phyloP scores from a whole-genome alignment of 2,113 vertebrate species.

The Gambusia holbrooki region DNA sequence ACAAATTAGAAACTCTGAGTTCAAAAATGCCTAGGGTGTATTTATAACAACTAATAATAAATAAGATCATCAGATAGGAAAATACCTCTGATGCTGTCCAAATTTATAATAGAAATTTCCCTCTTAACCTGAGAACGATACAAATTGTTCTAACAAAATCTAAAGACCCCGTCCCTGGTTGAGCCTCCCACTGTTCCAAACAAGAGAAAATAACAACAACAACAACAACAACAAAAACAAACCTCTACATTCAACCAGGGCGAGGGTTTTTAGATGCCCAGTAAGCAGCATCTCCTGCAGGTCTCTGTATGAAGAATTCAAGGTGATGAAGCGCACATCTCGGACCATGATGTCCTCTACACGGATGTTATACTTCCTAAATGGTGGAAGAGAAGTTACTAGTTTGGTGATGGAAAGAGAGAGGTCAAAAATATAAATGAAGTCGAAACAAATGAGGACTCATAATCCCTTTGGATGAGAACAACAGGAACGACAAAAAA shows the following conservation, averaged over 20 bases:
- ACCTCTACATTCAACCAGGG: conserved; percentile 83
- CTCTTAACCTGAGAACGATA: neutral
- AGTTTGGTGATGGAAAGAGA: neutral
- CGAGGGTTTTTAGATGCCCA: conserved; percentile 90
- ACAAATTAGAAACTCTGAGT: neutral
- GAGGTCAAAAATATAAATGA: neutral
- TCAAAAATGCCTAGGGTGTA: neutral
- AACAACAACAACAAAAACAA: neutral
- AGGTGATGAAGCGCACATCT: conserved; percentile 90
- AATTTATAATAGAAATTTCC: neutral
- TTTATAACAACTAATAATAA: too few relatives aligned
- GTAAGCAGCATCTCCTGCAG: conserved; percentile 88
- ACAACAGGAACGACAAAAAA: too few relatives aligned
- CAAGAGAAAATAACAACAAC: neutral
- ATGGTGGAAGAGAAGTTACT: conserved; percentile 3
- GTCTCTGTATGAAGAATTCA: conserved; percentile 91
- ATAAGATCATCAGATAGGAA: neutral
- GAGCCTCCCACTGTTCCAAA: neutral
- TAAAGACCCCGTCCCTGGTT: neutral
- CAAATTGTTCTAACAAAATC: neutral
- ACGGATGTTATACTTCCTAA: conserved; percentile 93
- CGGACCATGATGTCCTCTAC: conserved; percentile 99
- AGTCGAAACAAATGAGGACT: conserved; percentile 6
- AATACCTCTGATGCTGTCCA: neutral
- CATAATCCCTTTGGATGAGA: neutral